These are phyloP conservation scores for Athalia rosae DNA, from an alignment of 2,888 invertebrate genomes.

Conservation along the genomic window DNA sequence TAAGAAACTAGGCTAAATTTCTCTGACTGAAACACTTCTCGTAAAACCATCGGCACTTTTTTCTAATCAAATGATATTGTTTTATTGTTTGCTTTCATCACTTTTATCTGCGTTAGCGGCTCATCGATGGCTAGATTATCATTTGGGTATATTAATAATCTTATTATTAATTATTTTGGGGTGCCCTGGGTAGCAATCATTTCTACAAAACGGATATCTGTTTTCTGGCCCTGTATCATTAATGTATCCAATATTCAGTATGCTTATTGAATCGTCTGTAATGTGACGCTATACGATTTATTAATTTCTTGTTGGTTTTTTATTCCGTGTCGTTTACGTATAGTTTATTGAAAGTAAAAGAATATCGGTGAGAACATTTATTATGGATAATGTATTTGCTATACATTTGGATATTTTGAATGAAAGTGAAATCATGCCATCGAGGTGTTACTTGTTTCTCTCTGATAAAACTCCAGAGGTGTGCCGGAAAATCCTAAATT, in stretches of 20 bases:
- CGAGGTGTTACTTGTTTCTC: background rate
- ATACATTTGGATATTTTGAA: conserved; percentile 26
- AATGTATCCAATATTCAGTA: background rate
- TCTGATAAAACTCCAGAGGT: conserved; percentile 65
- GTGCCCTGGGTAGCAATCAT: conserved; percentile 42
- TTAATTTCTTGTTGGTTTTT: background rate
- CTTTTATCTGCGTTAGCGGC: too few species aligned
- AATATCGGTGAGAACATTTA: background rate
- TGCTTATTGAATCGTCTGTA: conserved; percentile 25
- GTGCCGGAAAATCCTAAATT: conserved; percentile 63
- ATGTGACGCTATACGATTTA: background rate
- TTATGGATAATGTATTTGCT: background rate
- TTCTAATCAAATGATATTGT: background rate
- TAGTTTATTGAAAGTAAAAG: background rate
- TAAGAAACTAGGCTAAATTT: too few species aligned
- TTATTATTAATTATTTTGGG: conserved; percentile 36
- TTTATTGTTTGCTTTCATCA: too few species aligned
- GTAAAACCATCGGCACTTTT: too few species aligned
- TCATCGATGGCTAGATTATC: too few species aligned
- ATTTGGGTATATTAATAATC: background rate
- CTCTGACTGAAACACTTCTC: too few species aligned
- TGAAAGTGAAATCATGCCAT: conserved; percentile 2
- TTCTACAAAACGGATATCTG: conserved; percentile 13
- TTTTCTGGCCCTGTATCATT: background rate
- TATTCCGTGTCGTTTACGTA: background rate